Evolutionary conservation across 2,113 vertebrate species (phyloP).

Genomic region (Anarrhichthys ocellatus): DNA sequence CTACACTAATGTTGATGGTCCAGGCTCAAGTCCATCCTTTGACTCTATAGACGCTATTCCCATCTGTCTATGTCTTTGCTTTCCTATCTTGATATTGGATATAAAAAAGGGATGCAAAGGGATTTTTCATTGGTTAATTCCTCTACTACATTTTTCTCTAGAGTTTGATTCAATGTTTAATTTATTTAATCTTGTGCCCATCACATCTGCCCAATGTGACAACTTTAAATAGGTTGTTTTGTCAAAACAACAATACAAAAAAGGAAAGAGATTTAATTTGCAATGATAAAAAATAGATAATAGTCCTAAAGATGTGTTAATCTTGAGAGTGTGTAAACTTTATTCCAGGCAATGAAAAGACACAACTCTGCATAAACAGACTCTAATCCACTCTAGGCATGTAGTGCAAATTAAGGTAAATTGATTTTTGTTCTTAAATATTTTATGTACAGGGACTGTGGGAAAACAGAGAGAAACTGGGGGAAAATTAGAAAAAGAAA

Average conservation of each 20-base stretch:
- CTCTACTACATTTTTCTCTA: background rate
- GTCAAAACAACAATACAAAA: background rate
- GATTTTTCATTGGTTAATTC: background rate
- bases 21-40: constrained; percentile 16
- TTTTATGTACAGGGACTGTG: background rate
- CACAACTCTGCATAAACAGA: background rate
- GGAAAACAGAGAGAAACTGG: background rate
- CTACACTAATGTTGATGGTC: constrained; percentile 24
- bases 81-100: background rate
- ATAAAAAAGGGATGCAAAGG: background rate
- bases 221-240: background rate
- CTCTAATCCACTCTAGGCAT: background rate
- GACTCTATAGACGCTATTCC: background rate
- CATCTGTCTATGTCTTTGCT: background rate
- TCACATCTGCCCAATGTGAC: background rate
- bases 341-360: background rate
- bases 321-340: background rate
- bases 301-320: background rate
- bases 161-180: background rate
- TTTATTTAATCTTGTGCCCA: background rate
- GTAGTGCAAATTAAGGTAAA: background rate
- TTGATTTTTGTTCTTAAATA: background rate
- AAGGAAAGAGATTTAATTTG: background rate
- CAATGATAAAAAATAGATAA: background rate
- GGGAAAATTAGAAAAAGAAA: background rate